These are phyloP conservation scores for Drosophila stalkeri DNA, from an alignment of 2,888 invertebrate species.

Conservation along the genomic window DNA sequence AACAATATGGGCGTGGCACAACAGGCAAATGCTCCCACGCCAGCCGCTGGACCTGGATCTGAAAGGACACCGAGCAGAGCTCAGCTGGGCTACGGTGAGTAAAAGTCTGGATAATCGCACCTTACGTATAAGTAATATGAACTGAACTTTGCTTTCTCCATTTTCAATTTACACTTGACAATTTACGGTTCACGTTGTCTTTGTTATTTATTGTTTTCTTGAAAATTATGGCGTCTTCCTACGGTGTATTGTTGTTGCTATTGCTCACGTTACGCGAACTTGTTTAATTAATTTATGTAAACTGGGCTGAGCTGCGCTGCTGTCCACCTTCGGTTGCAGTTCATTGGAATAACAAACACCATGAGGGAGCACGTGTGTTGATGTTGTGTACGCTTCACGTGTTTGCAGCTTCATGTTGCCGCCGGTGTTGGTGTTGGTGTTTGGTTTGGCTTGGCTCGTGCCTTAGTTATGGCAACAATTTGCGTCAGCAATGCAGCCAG, in stretches of 20 bases:
- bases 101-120: slow-evolving; percentile 12
- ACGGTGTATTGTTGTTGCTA: slow-evolving; percentile 7
- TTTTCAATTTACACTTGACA: neutral
- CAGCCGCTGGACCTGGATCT: slow-evolving; percentile 13
- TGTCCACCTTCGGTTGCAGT: slow-evolving; percentile 13
- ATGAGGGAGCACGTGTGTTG: slow-evolving; percentile 40
- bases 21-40: slow-evolving; percentile 2
- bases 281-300: slow-evolving; percentile 76
- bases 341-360: slow-evolving; percentile 8
- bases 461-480: slow-evolving; percentile 63
- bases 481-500: slow-evolving; percentile 61
- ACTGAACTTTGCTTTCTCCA: slow-evolving; percentile 15
- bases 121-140: slow-evolving; percentile 57
- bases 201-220: slow-evolving; percentile 12
- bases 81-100: slow-evolving; percentile 58
- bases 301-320: slow-evolving; percentile 35
- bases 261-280: slow-evolving; percentile 65
- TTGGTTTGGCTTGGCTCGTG: slow-evolving; percentile 48
- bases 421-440: slow-evolving; percentile 23
- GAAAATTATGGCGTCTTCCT: neutral
- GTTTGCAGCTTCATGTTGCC: slow-evolving; percentile 49
- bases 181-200: slow-evolving; percentile 2
- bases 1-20: slow-evolving; percentile 45
- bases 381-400: slow-evolving; percentile 56
- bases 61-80: slow-evolving; percentile 36